Percentiles rank a stretch among this genome's conserved stretches.
Conservation (phyloP, 2,113 vertebrate genomes). For the Sphyrna mokarran region DNA sequence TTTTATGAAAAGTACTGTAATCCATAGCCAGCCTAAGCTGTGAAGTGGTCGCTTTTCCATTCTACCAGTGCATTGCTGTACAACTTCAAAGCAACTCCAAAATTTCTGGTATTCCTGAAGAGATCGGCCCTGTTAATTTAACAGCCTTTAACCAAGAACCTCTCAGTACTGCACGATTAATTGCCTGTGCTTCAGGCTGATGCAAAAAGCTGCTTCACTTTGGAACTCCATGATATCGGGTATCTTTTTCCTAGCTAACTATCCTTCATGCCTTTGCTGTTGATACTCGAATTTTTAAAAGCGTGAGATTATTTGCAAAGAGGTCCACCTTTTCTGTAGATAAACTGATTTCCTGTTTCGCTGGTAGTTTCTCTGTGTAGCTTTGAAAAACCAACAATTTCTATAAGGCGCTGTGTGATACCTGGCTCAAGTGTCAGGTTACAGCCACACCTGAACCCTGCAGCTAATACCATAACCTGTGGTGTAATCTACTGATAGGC, state of each 20-base stretch:
- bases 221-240: background rate
- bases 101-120: background rate
- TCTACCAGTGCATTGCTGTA: background rate
- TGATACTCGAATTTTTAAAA: background rate
- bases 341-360: background rate
- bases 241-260: background rate
- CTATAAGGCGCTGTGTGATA: background rate
- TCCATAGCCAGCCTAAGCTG: background rate
- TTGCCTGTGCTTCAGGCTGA: background rate
- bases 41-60: constrained; percentile 2
- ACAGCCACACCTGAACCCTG: constrained; percentile 34
- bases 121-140: background rate
- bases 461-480: background rate
- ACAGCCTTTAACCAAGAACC: background rate
- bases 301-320: background rate
- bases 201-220: background rate
- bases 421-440: constrained; percentile 19
- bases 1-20: background rate
- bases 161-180: background rate
- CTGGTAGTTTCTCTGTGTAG: background rate
- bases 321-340: background rate
- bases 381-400: constrained; percentile 11
- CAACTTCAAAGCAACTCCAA: background rate
- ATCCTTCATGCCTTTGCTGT: background rate
- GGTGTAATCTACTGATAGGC: background rate